Evolutionary conservation across 1,140 invertebrate genomes (phyloP).

Genomic region (Drosophila sproati): DNA sequence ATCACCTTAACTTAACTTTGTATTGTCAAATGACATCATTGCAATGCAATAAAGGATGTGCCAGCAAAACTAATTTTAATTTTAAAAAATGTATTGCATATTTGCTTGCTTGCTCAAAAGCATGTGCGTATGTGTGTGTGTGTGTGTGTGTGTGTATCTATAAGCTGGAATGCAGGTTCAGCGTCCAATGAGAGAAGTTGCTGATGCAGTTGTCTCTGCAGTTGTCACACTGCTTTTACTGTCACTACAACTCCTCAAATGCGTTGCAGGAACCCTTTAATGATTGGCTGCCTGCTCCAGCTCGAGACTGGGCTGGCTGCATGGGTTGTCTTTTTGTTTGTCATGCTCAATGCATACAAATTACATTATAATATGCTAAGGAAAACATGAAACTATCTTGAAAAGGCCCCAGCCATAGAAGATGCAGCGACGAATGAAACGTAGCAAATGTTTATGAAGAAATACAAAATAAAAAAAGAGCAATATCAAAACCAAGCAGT

Average conservation of each 20-base stretch:
- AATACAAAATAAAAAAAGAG: constrained; percentile 9
- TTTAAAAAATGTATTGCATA: constrained; percentile 60
- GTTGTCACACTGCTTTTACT: constrained; percentile 27
- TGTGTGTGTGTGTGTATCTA: constrained; percentile 13
- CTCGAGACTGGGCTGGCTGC: constrained; percentile 23
- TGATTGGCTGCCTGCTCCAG: constrained; percentile 25
- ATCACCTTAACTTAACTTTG: neutral
- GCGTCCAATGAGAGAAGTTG: constrained; percentile 42
- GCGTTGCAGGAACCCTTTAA: constrained; percentile 17
- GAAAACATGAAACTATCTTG: constrained; percentile 72
- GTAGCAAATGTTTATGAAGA: constrained; percentile 70
- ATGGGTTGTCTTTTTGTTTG: constrained; percentile 47
- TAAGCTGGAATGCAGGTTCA: constrained; percentile 43
- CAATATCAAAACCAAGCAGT: no score
- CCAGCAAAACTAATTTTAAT: constrained; percentile 69
- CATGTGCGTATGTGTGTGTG: constrained; percentile 3
- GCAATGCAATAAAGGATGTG: constrained; percentile 43
- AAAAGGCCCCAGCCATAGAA: constrained; percentile 32
- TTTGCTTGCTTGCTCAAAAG: constrained; percentile 18
- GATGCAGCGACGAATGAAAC: constrained; percentile 32
- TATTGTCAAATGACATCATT: constrained; percentile 15
- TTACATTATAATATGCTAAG: constrained; percentile 78
- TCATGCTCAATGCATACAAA: constrained; percentile 81
- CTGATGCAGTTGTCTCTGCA: constrained; percentile 40
- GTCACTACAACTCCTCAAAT: constrained; percentile 29